Evolutionary conservation across 92 coral and sea anemone species (phyloP).

Genomic region (Bergia sp.): DNA sequence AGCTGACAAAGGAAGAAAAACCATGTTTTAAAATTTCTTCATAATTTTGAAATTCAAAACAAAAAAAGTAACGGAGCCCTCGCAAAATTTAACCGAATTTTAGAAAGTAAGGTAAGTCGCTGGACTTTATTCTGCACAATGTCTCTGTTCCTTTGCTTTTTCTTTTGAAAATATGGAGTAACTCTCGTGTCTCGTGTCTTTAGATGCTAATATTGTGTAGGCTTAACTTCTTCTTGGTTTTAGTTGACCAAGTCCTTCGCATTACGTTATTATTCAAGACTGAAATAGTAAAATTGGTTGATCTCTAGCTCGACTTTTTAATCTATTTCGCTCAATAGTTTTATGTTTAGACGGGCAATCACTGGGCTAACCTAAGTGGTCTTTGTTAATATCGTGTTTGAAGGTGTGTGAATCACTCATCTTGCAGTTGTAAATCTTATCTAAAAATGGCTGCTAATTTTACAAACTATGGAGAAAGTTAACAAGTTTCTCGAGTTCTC

Average conservation of each 20-base stretch:
- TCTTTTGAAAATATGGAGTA: not conserved
- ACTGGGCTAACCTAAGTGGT: not conserved
- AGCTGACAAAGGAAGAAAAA: conserved; percentile 23
- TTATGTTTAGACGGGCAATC: not conserved
- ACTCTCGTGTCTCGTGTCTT: not conserved
- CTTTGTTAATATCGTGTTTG: not conserved
- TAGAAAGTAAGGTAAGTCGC: conserved; percentile 25
- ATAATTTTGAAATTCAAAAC: conserved; percentile 36
- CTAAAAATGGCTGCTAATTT: not conserved
- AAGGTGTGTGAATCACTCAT: not conserved
- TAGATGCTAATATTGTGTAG: not conserved
- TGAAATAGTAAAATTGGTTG: not conserved
- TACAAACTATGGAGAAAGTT: not conserved
- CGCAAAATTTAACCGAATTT: conserved; percentile 9
- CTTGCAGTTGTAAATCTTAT: not conserved
- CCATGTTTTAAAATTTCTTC: conserved; percentile 39
- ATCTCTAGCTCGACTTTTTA: not conserved
- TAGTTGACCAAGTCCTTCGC: not conserved
- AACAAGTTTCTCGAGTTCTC: not conserved
- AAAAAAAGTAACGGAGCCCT: conserved; percentile 1
- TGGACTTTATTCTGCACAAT: not conserved
- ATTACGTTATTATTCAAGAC: conserved; percentile 24
- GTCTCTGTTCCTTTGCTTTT: not conserved
- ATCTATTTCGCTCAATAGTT: not conserved
- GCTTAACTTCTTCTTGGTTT: not conserved